A percentile compares a stretch with the other conserved stretches of the same genome.
Conservation (phyloP, 2,113 vertebrate genomes). For the Neotoma lepida region DNA sequence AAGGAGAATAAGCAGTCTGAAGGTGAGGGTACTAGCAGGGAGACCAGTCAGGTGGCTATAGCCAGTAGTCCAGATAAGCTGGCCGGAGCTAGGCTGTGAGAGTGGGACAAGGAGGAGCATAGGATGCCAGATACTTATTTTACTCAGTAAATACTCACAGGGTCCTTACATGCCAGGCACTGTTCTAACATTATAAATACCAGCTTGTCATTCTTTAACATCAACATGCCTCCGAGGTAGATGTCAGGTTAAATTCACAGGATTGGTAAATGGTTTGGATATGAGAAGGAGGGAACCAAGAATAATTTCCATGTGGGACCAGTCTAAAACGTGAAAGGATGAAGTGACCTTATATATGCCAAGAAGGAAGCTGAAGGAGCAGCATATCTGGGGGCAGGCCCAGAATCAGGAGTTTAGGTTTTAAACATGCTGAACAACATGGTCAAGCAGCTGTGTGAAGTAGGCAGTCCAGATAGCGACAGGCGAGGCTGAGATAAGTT, state of each 20-base stretch:
- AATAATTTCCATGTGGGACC: background rate
- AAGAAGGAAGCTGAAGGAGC: background rate
- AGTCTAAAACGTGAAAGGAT: background rate
- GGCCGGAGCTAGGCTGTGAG: background rate
- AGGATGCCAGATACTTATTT: background rate
- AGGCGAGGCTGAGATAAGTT: background rate
- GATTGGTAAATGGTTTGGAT: slow-evolving; percentile 31
- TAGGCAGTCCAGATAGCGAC: background rate
- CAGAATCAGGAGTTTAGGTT: background rate
- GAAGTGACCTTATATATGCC: background rate
- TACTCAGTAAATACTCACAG: background rate
- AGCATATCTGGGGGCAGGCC: background rate
- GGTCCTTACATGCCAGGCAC: background rate
- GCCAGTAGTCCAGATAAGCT: background rate
- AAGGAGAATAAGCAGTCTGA: background rate
- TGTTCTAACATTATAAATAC: background rate
- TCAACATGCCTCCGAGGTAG: background rate
- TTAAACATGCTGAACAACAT: background rate
- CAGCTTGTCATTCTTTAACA: background rate
- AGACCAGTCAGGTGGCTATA: background rate
- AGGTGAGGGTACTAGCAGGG: background rate
- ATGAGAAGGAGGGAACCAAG: background rate
- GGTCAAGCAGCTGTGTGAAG: background rate
- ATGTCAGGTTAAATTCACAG: background rate
- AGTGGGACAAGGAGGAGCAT: background rate